Evolutionary conservation across 2,888 invertebrate species (phyloP).

Genomic region (Gymnosoma rotundatum): DNA sequence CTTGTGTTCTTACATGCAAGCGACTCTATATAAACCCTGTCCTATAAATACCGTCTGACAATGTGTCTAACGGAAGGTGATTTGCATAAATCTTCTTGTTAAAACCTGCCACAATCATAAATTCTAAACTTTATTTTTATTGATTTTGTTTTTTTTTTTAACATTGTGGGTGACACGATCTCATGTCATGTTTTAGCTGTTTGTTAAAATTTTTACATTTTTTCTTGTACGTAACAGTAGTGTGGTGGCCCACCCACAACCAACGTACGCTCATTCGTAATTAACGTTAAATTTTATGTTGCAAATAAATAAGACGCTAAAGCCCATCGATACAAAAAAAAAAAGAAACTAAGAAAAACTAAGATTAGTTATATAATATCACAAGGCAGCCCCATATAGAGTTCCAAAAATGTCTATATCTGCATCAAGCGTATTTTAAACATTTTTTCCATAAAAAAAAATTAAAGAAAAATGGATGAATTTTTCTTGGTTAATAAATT

Average conservation of each 20-base stretch:
- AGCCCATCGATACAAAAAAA: neutral
- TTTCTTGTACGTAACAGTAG: neutral
- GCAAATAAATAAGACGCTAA: conserved; percentile 50
- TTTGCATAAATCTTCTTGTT: conserved; percentile 61
- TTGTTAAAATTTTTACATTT: neutral
- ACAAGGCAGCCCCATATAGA: neutral
- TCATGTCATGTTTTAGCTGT: conserved; percentile 16
- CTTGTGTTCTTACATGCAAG: conserved; percentile 21
- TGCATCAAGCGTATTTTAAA: no score
- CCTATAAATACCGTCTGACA: conserved; percentile 13
- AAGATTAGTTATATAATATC: neutral
- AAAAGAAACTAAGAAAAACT: neutral
- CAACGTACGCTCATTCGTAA: conserved; percentile 43
- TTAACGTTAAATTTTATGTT: conserved; percentile 62
- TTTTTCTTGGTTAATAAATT: no score
- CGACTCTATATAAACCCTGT: neutral
- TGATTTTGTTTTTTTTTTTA: neutral
- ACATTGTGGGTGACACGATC: conserved; percentile 6
- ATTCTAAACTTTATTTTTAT: conserved; percentile 27
- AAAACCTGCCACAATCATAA: conserved; percentile 53
- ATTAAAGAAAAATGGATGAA: no score
- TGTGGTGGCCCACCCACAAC: conserved; percentile 66
- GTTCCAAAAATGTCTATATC: no score
- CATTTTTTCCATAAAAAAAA: no score
- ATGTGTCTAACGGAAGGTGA: conserved; percentile 18